Evolutionary conservation across 2,113 vertebrate species (phyloP), one percentile per base, ranked within the genome.

Genomic region (Oxyruncus cristatus): DNA sequence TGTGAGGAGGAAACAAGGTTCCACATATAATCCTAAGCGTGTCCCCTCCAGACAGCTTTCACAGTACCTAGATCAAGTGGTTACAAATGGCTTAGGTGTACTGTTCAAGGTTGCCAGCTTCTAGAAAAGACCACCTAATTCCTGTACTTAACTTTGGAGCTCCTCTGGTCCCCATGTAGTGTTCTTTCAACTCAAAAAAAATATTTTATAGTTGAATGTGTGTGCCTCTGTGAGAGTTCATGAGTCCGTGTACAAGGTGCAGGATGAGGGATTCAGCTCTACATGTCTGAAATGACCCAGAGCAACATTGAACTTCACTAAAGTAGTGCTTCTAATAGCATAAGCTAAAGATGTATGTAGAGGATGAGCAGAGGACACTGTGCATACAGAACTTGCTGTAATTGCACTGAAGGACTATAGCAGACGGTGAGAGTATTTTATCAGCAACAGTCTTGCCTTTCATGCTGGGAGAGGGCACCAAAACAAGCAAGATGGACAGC

Each of bases 101-200:
- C 18, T 17, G 14, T 50, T 67, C 18, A 44, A 44, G 16, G 11
- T 10, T 86, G 5, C 46, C 10, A 67, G 7, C 26, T 28, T 87
- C 55, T 71, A 52, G 50, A 68, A 89, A 67, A 65, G 14, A 46
- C 8, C 42, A 52, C 5, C 4, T 63, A 63, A 53, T 26, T 44
- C 14, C 4, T 41, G 1, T 46, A 19, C 7, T n/a, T 53, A 9
- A 9, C 15, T 33, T 62, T 49, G 12, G 8, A 14, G 8, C 4
- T 91, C 8, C 65, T 74, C 42, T 35, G 15, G 8, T 9, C 10
- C 4, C 5, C 1, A 0, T n/a, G 14, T 6, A 17, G 7, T 44
- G 22, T 15, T 86, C 41, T 68, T 70, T 7, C 12, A 56, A 33
- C 12, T 65, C 52, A 8, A 56, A 19, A 82, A 53, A 28, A 3